Evolutionary conservation across 2,888 invertebrate species (phyloP).

Genomic region (Tetragonula carbonaria): DNA sequence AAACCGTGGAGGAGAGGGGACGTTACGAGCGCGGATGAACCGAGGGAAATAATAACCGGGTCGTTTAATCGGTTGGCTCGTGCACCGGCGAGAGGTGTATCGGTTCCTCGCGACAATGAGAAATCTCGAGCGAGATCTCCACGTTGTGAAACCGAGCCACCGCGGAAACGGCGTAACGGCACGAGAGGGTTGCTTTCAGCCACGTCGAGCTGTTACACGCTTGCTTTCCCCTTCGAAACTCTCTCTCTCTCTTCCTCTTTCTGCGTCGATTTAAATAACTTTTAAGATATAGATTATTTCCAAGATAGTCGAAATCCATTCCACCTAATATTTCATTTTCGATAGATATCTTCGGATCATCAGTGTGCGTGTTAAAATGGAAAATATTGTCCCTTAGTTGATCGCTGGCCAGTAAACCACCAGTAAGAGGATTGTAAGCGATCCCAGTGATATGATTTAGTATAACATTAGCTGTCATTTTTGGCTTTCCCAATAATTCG

Average conservation of each 20-base stretch:
- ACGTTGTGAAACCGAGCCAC: constrained; percentile 2
- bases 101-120: constrained; percentile 40
- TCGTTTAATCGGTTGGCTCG: constrained; percentile 24
- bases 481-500: constrained; percentile 88
- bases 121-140: constrained; percentile 33
- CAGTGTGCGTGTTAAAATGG: constrained; percentile 63
- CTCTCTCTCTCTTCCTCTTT: not conserved
- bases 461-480: constrained; percentile 81
- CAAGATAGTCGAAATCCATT: constrained; percentile 88
- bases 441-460: constrained; percentile 87
- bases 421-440: constrained; percentile 87
- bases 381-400: constrained; percentile 68
- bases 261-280: constrained; percentile 24
- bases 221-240: constrained; percentile 1
- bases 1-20: too few relatives aligned
- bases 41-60: constrained; percentile 6
- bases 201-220: not conserved
- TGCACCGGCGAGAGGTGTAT: constrained; percentile 21
- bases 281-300: constrained; percentile 88
- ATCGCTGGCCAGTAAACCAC: constrained; percentile 77
- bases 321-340: constrained; percentile 85
- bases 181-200: constrained; percentile 5
- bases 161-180: not conserved
- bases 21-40: not conserved
- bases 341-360: constrained; percentile 74